Base-by-base conservation (phyloP, 2,888 invertebrate genomes). In the Cephus rjabovi region DNA sequence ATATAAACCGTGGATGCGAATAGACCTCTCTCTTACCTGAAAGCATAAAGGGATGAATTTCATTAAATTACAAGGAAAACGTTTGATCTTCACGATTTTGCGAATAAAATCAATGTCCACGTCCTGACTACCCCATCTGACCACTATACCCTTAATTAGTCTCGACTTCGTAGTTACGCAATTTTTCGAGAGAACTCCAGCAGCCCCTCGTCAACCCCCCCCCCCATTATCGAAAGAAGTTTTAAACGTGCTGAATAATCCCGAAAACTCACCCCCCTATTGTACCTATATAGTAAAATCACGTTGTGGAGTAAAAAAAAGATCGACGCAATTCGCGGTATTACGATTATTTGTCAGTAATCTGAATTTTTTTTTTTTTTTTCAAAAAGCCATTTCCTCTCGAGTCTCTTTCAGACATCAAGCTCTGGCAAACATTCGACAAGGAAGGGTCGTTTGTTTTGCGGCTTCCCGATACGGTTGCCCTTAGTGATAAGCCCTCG, bases 21-120 rank as follows among this genome's bases (percentile, higher is more conserved):
- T 85, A 83, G 82, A 76, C 80, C 9, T 23, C 40, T 23, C 79
- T 81, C 86, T 86, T 87, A 87, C 87, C 86, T 87, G 86, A 85
- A 86, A 83, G 84, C 74, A 78, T 37, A 80, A 70, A 78, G 81
- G 76, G 77, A 79, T 69, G 80, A 83, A 79, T 81, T 80, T 81
- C 78, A 83, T 86, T 84, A 83, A 81, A 74, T 81, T 75, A 74
- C 37, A 56, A 56, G 23, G 1, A 15, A 56, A 56, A 56, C 56
- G 2, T 23, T 56, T 56, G 56, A 23, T 56, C 15, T 56, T 9
- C 56, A 9, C 1, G 6, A 56, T 56, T 56, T 23, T 56, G 2
- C 9, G 9, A 56, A 56, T 56, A 1, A 56, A 56, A 56, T 56
- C 56, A 0, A 56, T 56, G 23, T 56, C 23, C 23, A 23, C 23